Base-by-base conservation (phyloP, 1,140 invertebrate species). In the Ylistrum balloti region DNA sequence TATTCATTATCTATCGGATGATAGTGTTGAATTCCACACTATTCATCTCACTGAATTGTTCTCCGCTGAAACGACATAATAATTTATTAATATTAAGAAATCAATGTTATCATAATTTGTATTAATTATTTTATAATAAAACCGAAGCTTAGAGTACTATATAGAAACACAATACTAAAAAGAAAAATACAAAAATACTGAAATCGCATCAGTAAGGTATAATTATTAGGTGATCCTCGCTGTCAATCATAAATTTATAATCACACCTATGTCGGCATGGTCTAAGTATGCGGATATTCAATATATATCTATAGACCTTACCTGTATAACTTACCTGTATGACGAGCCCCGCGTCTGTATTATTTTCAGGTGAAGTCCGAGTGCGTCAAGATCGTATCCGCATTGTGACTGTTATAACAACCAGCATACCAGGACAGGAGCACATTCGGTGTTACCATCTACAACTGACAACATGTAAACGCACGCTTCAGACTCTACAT, bases 271-370 rank as follows among this genome's bases (percentile, higher is more conserved):
- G 35, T 7, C 5, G 13, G 45, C 22, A 56, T 15, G 17, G 56
- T 0, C 56, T 28, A 9, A 74, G 56, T 74, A 74, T 74, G 56
- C 56, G 56, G 56, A 74, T 74, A 74, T 74, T 74, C 56, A 74
- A n/a, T n/a, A 74, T 48, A 22, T 74, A 74, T 74, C 56, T 74
- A 74, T 74, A 74, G n/a, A 74, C 5, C 56, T 74, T 28, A 74
- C 56, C 56, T 74, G 56, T 74, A 28, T n/a, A 74, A 28, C n/a
- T 74, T 74, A 74, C 56, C 56, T 74, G 56, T 74, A 74, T 74
- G 56, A 74, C 56, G 56, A 17, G 28, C 22, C 28, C 56, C 15
- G 9, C 3, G 56, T 74, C 56, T 74, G 56, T 74, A 28, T 28
- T 74, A 28, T 28, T 74, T 74, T 28, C 56, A 74, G 56, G 56